Percentiles rank a stretch among this genome's conserved stretches.
Evolutionary conservation across 2,888 invertebrate species (phyloP).

Genomic region (Onchidella celtica): DNA sequence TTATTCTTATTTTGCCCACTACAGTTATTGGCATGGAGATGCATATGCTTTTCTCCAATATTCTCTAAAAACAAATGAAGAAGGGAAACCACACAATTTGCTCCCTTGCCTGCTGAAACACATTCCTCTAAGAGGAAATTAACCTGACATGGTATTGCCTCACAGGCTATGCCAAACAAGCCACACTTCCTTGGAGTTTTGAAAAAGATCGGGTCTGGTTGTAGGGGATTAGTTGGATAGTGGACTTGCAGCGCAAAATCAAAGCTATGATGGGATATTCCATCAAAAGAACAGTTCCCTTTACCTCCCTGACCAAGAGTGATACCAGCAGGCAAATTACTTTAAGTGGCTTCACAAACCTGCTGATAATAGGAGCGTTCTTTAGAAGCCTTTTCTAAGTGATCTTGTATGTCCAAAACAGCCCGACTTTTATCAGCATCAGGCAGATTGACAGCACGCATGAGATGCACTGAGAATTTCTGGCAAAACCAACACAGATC

Average conservation of each 20-base stretch:
- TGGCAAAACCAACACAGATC: conserved; percentile 30
- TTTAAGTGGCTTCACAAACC: neutral
- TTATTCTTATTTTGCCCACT: neutral
- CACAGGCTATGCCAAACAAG: neutral
- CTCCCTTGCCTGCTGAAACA: neutral
- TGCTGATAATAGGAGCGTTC: neutral
- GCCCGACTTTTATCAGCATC: neutral
- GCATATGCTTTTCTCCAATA: neutral
- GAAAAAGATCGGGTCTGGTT: conserved; percentile 35
- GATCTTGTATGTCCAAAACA: neutral
- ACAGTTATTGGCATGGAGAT: conserved; percentile 44
- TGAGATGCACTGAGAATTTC: neutral
- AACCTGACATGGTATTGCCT: neutral
- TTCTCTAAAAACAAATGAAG: neutral
- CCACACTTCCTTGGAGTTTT: conserved; percentile 16
- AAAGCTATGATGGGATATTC: conserved; percentile 6
- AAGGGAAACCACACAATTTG: neutral
- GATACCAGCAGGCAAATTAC: neutral
- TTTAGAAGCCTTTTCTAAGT: neutral
- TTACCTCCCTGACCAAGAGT: neutral
- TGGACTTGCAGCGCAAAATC: conserved; percentile 21
- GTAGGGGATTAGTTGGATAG: conserved; percentile 21
- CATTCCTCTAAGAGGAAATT: neutral
- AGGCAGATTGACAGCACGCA: neutral
- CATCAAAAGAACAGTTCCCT: neutral